Percentiles rank a stretch among this genome's conserved stretches.
phyloP scores from a whole-genome alignment of 2,888 invertebrate genomes.

The Ochropleura plecta region DNA sequence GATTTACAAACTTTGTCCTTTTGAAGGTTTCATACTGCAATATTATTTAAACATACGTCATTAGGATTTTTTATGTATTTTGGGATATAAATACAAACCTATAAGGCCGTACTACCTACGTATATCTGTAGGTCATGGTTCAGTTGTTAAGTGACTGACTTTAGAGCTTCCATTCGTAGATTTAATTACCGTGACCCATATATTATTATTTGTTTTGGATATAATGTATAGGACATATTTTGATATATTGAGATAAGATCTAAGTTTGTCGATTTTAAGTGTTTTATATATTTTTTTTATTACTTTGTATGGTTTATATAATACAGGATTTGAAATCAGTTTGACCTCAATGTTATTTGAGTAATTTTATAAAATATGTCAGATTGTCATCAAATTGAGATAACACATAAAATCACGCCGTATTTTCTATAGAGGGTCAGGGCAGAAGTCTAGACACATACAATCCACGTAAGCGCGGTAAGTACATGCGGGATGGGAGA shows the following conservation, averaged over 20 bases:
- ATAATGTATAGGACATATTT: too few species aligned
- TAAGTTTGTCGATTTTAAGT: too few species aligned
- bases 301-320: too few species aligned
- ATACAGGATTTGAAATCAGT: too few species aligned
- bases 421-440: not conserved
- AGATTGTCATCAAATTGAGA: not conserved
- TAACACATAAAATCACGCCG: not conserved
- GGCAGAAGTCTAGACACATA: not conserved
- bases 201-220: not conserved
- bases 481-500: too few species aligned
- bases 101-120: not conserved
- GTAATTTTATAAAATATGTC: not conserved
- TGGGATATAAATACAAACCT: not conserved
- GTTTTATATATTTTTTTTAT: too few species aligned
- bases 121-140: conserved; percentile 3
- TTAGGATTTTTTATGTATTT: conserved; percentile 13
- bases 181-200: conserved; percentile 5
- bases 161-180: not conserved
- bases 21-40: conserved; percentile 33
- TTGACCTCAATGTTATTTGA: too few species aligned
- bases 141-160: not conserved
- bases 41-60: conserved; percentile 1
- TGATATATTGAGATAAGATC: too few species aligned
- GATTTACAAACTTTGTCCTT: not conserved
- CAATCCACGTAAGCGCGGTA: not conserved